phyloP scores from a whole-genome alignment of 1,140 invertebrate genomes.

The Chionoecetes opilio region DNA sequence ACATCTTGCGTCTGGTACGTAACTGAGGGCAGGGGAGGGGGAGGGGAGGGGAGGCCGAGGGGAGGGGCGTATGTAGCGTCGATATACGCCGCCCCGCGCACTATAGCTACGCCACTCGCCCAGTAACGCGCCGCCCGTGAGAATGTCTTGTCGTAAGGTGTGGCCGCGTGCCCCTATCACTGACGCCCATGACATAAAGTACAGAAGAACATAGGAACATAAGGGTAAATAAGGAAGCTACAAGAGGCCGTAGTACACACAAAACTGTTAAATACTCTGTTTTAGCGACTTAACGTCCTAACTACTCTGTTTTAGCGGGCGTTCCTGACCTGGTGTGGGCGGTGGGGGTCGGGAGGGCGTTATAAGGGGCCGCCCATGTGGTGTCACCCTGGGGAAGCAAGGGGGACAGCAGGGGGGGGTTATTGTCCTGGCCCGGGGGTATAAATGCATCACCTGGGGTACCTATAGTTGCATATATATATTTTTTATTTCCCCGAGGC shows the following conservation, averaged over 20 bases:
- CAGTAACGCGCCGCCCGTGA: not conserved
- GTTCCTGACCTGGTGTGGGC: not conserved
- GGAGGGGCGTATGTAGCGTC: too few species aligned
- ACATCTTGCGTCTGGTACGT: constrained; percentile 53
- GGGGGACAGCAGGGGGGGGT: not conserved
- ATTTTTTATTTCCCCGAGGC: too few species aligned
- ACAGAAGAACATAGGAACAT: too few species aligned
- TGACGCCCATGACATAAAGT: not conserved
- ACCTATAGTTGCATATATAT: too few species aligned
- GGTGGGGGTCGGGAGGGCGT: not conserved
- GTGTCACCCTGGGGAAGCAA: not conserved
- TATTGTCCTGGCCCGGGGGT: not conserved
- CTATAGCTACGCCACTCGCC: not conserved
- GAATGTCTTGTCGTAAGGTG: not conserved
- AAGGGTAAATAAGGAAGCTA: too few species aligned
- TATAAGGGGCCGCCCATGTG: not conserved
- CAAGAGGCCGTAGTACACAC: too few species aligned
- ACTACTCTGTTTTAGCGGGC: too few species aligned
- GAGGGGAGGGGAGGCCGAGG: not conserved
- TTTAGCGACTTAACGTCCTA: too few species aligned
- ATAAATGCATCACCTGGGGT: not conserved
- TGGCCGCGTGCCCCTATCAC: not conserved
- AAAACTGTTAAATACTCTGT: too few species aligned
- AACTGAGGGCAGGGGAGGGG: not conserved
- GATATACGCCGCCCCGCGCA: not conserved